These are phyloP conservation scores for Balanococcus diminutus DNA, from an alignment of 2,888 invertebrate species.

Conservation along the genomic window DNA sequence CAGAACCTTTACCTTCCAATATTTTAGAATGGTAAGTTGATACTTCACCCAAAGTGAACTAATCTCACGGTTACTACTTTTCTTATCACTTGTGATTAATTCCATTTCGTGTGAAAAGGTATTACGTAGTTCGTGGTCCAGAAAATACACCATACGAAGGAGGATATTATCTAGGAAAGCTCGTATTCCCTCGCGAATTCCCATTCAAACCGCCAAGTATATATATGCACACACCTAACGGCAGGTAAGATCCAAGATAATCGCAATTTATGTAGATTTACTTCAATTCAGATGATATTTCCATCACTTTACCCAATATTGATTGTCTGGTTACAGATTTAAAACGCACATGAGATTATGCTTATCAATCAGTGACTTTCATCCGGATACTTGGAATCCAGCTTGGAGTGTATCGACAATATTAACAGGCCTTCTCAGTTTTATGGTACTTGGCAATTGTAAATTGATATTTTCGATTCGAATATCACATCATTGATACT, in stretches of 20 bases:
- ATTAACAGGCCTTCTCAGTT: slow-evolving; percentile 92
- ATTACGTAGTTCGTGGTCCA: slow-evolving; percentile 95
- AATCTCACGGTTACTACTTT: too few species aligned
- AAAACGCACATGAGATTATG: slow-evolving; percentile 89
- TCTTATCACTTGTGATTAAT: neutral
- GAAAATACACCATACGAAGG: slow-evolving; percentile 94
- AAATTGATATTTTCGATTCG: neutral
- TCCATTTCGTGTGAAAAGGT: slow-evolving; percentile 66
- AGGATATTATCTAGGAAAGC: slow-evolving; percentile 90
- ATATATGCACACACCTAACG: slow-evolving; percentile 98
- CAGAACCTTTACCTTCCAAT: slow-evolving; percentile 92
- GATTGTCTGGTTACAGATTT: slow-evolving; percentile 66
- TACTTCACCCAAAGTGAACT: too few species aligned
- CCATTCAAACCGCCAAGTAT: slow-evolving; percentile 98
- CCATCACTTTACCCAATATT: too few species aligned
- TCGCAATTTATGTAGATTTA: too few species aligned
- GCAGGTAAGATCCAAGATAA: slow-evolving; percentile 68
- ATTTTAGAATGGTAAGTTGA: slow-evolving; percentile 87
- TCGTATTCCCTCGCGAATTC: slow-evolving; percentile 95
- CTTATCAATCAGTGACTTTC: slow-evolving; percentile 93
- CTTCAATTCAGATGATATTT: too few species aligned
- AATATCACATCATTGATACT: neutral
- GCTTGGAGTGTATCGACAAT: slow-evolving; percentile 99
- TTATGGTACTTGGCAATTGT: slow-evolving; percentile 73
- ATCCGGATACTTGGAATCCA: slow-evolving; percentile 99